Evolutionary conservation across 92 coral and sea anemone genomes (phyloP).

Genomic region (Epizoanthus rinbou): DNA sequence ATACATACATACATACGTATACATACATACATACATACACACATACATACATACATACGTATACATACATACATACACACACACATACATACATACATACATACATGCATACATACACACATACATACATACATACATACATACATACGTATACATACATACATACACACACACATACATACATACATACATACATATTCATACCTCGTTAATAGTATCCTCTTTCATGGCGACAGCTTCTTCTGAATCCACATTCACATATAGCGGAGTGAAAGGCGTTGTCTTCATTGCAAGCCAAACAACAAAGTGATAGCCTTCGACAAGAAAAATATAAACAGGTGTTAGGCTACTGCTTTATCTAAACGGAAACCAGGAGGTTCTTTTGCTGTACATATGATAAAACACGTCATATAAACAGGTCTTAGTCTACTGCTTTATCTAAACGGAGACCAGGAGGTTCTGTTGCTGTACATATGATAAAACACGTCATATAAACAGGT

Average conservation of each 20-base stretch:
- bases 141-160: not conserved
- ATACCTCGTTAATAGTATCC: slow-evolving; percentile 34
- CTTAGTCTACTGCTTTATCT: no score
- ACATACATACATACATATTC: not conserved
- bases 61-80: not conserved
- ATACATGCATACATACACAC: no score
- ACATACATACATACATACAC: not conserved
- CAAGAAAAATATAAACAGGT: not conserved
- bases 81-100: no score
- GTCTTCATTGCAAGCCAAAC: slow-evolving; percentile 33
- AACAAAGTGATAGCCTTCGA: slow-evolving; percentile 15
- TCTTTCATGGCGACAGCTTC: slow-evolving; percentile 31
- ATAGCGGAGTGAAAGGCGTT: slow-evolving; percentile 28
- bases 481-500: no score
- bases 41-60: not conserved
- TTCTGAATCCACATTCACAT: slow-evolving; percentile 17
- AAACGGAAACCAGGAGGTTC: no score
- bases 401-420: no score
- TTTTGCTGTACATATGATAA: no score
- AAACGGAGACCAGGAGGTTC: no score
- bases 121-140: not conserved
- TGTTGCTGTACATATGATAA: no score
- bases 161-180: not conserved
- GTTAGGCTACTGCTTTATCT: no score
- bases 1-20: not conserved